phyloP scores from a whole-genome alignment of 1,140 invertebrate genomes.

The Trichonephila inaurata region DNA sequence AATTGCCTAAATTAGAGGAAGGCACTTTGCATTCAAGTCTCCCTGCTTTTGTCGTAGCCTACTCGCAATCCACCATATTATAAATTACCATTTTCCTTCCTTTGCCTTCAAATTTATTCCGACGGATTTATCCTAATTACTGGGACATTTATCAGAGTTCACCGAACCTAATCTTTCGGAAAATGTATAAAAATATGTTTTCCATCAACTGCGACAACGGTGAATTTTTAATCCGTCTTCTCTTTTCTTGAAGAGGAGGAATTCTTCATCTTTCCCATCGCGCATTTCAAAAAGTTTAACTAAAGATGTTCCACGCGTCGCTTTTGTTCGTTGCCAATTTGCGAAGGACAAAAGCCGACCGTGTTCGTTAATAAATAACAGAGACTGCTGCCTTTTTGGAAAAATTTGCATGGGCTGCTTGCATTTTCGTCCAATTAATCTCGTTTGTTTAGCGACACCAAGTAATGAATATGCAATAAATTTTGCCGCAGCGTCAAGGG shows the following conservation, averaged over 20 bases:
- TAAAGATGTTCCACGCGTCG: neutral
- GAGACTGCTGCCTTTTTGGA: slow-evolving; percentile 18
- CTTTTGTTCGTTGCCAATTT: slow-evolving; percentile 23
- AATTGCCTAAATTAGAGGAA: slow-evolving; percentile 57
- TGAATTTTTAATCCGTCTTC: slow-evolving; percentile 17
- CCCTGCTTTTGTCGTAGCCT: neutral
- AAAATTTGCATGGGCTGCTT: slow-evolving; percentile 44
- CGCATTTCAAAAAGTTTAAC: neutral
- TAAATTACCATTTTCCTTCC: slow-evolving; percentile 50
- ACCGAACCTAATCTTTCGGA: slow-evolving; percentile 13
- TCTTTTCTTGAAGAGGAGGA: neutral
- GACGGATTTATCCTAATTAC: slow-evolving; percentile 42
- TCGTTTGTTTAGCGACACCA: slow-evolving; percentile 40
- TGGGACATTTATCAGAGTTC: slow-evolving; percentile 31
- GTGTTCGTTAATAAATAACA: slow-evolving; percentile 13
- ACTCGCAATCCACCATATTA: neutral
- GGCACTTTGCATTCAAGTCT: slow-evolving; percentile 23
- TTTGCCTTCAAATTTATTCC: neutral
- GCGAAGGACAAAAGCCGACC: slow-evolving; percentile 11
- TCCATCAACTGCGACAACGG: neutral
- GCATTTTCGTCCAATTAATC: slow-evolving; percentile 62
- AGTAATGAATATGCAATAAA: slow-evolving; percentile 65
- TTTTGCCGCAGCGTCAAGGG: slow-evolving; percentile 22
- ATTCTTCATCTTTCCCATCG: neutral
- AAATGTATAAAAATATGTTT: slow-evolving; percentile 35